Conservation (phyloP, 1,140 invertebrate genomes). For the Bombus turneri region DNA sequence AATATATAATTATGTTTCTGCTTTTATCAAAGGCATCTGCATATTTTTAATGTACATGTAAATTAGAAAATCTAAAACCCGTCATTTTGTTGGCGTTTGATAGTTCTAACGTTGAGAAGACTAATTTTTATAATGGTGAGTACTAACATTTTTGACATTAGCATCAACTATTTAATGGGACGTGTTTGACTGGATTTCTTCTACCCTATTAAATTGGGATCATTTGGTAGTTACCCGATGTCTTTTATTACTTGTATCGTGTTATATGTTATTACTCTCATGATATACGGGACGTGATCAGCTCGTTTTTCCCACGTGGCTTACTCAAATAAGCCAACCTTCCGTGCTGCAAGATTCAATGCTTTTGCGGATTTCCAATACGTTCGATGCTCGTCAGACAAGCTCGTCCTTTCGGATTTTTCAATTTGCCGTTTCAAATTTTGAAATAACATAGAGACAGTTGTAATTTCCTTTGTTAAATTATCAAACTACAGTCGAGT, state of each 20-base stretch:
- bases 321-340: constrained; percentile 31
- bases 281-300: constrained; percentile 32
- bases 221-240: background rate
- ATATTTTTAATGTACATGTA: background rate
- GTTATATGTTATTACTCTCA: constrained; percentile 20
- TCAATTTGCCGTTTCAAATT: background rate
- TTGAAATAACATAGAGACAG: background rate
- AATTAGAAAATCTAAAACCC: background rate
- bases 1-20: too few species aligned
- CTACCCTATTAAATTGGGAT: constrained; percentile 7
- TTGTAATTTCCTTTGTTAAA: background rate
- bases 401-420: background rate
- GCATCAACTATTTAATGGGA: background rate
- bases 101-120: too few species aligned
- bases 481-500: background rate
- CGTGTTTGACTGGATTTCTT: background rate
- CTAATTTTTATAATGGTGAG: background rate
- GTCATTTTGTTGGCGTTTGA: background rate
- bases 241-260: constrained; percentile 35
- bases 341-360: background rate
- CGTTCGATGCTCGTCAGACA: too few species aligned
- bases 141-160: background rate
- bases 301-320: constrained; percentile 36
- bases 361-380: background rate
- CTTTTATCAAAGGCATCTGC: too few species aligned